These are phyloP conservation scores for Phaethornis superciliosus DNA, from an alignment of 2,113 vertebrate species.

Conservation along the genomic window DNA sequence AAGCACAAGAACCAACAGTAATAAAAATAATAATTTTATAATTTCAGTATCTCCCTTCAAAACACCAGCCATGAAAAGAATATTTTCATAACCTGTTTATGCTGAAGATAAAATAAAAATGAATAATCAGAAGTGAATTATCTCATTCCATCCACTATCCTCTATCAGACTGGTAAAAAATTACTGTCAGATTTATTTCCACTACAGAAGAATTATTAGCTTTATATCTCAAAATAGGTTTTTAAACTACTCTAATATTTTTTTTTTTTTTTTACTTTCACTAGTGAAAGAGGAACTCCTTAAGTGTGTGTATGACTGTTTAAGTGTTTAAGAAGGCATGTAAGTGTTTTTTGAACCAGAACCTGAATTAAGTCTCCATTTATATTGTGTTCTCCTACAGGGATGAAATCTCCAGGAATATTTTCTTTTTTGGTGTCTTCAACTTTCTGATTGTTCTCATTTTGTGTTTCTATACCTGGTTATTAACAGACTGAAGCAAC, in stretches of 20 bases:
- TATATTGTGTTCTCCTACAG: background rate
- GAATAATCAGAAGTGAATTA: background rate
- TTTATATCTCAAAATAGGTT: background rate
- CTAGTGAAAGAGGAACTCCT: background rate
- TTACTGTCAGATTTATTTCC: background rate
- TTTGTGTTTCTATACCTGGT: background rate
- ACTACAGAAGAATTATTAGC: background rate
- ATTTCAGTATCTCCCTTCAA: background rate
- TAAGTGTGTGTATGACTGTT: background rate
- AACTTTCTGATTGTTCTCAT: background rate
- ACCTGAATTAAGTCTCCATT: background rate
- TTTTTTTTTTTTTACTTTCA: background rate
- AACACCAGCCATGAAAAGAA: background rate
- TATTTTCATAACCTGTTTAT: background rate
- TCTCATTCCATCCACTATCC: background rate
- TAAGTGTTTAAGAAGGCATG: background rate
- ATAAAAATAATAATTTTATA: background rate
- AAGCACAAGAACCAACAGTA: background rate
- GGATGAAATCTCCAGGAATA: background rate
- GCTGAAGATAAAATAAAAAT: background rate
- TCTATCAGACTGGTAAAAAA: background rate
- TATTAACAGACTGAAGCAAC: background rate
- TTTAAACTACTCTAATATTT: background rate
- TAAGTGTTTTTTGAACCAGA: background rate
- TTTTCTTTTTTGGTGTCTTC: background rate